Conservation (phyloP, 1,140 invertebrate genomes). For the Drosophila miranda region DNA sequence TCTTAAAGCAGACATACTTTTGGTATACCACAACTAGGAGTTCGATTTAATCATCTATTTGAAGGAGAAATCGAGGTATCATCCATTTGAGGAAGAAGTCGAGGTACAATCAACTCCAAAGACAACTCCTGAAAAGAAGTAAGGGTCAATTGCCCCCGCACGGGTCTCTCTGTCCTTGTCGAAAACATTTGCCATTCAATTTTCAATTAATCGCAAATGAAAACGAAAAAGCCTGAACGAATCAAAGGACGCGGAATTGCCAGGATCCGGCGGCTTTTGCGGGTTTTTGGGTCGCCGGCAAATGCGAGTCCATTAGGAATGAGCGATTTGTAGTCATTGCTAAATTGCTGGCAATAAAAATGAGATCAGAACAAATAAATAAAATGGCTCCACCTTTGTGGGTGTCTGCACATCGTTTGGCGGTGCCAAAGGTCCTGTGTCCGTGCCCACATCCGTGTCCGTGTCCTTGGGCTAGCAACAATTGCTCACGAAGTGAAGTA, state of each 20-base stretch:
- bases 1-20: too few relatives aligned
- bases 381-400: conserved; percentile 9
- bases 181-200: conserved; percentile 39
- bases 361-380: conserved; percentile 60
- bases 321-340: conserved; percentile 64
- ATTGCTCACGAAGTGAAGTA: conserved; percentile 60
- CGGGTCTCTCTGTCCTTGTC: not conserved
- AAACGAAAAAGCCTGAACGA: too few relatives aligned
- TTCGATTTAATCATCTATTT: not conserved
- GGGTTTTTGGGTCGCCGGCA: conserved; percentile 1
- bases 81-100: too few relatives aligned
- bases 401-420: conserved; percentile 20
- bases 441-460: not conserved
- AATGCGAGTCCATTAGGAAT: conserved; percentile 63
- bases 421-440: not conserved
- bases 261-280: too few relatives aligned
- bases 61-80: too few relatives aligned
- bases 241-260: too few relatives aligned
- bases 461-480: conserved; percentile 52
- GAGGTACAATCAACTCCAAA: too few relatives aligned
- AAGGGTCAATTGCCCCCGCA: not conserved
- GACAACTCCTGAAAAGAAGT: too few relatives aligned
- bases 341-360: conserved; percentile 62
- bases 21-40: not conserved
- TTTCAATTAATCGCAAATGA: conserved; percentile 28